These are phyloP conservation scores for Ginglymostoma cirratum DNA, from an alignment of 2,113 vertebrate species.

Conservation along the genomic window DNA sequence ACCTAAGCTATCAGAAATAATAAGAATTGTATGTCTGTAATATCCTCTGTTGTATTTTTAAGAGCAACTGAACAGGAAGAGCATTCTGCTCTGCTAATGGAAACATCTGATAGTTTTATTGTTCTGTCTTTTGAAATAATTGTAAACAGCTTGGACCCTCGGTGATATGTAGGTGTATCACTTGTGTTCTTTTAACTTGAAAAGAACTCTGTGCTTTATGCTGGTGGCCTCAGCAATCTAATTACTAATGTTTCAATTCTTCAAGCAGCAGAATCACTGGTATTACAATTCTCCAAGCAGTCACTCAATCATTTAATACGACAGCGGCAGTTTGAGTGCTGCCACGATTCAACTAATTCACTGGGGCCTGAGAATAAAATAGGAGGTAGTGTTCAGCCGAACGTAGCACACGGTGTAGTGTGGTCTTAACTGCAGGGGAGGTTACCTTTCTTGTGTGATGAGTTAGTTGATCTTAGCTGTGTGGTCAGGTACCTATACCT, in stretches of 20 bases:
- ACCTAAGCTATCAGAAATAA: background rate
- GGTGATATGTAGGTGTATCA: background rate
- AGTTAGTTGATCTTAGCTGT: background rate
- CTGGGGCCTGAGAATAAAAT: background rate
- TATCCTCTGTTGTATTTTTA: background rate
- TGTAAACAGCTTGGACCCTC: background rate
- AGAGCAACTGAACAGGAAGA: background rate
- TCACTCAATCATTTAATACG: background rate
- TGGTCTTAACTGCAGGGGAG: background rate
- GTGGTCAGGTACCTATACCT: background rate
- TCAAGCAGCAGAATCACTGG: background rate
- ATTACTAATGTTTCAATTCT: conserved; percentile 1
- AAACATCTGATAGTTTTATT: background rate
- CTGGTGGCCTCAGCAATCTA: background rate
- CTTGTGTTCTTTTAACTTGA: background rate
- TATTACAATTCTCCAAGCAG: background rate
- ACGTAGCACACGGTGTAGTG: background rate
- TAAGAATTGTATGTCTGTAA: background rate
- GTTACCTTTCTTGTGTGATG: background rate
- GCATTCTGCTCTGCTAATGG: background rate
- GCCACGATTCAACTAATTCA: background rate
- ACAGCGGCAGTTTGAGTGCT: background rate
- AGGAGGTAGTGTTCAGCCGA: background rate
- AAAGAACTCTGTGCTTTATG: background rate
- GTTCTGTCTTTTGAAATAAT: background rate